Conservation (phyloP, 2,888 invertebrate species). For the Spisula subtruncata region DNA sequence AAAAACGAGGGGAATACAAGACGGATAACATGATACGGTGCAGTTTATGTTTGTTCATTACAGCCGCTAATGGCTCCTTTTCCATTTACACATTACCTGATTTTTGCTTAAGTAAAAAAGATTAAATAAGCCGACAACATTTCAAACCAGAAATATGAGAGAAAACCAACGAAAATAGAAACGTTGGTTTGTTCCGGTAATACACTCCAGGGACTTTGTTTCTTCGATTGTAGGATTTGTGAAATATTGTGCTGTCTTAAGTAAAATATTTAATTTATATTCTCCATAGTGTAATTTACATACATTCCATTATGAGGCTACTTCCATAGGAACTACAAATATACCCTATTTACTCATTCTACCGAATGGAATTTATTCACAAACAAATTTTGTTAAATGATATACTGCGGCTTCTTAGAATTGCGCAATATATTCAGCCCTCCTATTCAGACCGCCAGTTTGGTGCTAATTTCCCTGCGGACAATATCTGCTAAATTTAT, state of each 20-base stretch:
- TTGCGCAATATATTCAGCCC: not conserved
- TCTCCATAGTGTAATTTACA: not conserved
- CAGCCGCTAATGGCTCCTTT: constrained; percentile 2
- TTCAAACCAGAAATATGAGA: constrained; percentile 12
- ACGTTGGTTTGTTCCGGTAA: not conserved
- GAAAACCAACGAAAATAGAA: not conserved
- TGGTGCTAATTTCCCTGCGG: constrained; percentile 12
- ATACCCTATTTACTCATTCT: constrained; percentile 2
- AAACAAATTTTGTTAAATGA: not conserved
- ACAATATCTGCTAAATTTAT: constrained; percentile 19
- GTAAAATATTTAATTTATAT: constrained; percentile 18
- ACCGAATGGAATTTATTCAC: not conserved
- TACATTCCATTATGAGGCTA: not conserved
- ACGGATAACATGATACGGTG: not conserved
- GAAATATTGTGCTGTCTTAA: constrained; percentile 21
- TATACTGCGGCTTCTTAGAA: not conserved
- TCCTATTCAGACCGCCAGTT: not conserved
- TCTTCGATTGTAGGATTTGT: not conserved
- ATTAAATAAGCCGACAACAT: not conserved
- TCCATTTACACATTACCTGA: not conserved
- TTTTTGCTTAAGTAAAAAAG: not conserved
- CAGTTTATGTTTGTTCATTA: constrained; percentile 11
- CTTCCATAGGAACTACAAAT: not conserved
- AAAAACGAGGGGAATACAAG: not conserved
- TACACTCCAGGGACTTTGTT: not conserved